phyloP scores from a whole-genome alignment of 2,888 invertebrate genomes.

The Melipona bicolor region DNA sequence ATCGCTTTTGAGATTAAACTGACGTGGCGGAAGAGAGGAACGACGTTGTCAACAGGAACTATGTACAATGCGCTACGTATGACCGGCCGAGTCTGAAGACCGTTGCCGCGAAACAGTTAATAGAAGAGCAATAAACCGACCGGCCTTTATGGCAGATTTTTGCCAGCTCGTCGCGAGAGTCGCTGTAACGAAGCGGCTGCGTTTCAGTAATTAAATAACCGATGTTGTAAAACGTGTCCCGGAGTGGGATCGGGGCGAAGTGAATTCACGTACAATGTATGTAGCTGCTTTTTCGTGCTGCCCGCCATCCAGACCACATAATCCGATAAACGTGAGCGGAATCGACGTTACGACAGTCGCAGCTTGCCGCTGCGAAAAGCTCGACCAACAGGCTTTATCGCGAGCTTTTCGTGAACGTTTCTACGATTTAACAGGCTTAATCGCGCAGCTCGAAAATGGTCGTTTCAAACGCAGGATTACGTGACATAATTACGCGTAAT shows the following conservation, averaged over 20 bases:
- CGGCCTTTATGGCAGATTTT: constrained; percentile 59
- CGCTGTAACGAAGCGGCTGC: constrained; percentile 48
- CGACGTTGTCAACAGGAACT: constrained; percentile 8
- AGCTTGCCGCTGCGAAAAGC: constrained; percentile 12
- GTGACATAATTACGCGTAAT: too few species aligned
- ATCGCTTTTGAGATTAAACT: constrained; percentile 31
- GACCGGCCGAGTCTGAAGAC: constrained; percentile 23
- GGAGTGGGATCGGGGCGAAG: constrained; percentile 18
- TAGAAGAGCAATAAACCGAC: constrained; percentile 40
- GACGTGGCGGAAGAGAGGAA: neutral
- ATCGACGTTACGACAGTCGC: constrained; percentile 46
- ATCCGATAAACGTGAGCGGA: constrained; percentile 68
- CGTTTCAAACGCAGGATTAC: too few species aligned
- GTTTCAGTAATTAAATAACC: constrained; percentile 62
- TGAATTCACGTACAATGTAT: constrained; percentile 38
- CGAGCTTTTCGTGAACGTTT: constrained; percentile 2
- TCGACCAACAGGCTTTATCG: constrained; percentile 27
- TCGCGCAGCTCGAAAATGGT: neutral
- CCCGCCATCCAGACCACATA: constrained; percentile 57
- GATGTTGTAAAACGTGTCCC: constrained; percentile 64
- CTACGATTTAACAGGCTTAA: neutral
- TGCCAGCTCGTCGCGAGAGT: constrained; percentile 29
- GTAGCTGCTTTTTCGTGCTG: constrained; percentile 29
- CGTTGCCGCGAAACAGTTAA: constrained; percentile 30
- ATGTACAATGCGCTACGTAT: neutral